phyloP scores from a whole-genome alignment of 2,888 invertebrate genomes.

The Amiota communis region DNA sequence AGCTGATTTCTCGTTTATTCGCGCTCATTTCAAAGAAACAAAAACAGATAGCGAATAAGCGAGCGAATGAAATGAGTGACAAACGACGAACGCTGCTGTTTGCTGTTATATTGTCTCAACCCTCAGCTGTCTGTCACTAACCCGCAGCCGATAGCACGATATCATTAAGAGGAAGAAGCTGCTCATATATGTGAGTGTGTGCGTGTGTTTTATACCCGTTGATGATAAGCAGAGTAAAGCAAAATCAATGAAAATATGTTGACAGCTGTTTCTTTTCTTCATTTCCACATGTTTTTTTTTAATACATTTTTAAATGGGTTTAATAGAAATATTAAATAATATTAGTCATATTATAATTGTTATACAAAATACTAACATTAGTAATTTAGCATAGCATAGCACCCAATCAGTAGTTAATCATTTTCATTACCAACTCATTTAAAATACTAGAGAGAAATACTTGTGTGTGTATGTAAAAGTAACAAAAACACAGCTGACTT shows the following conservation, averaged over 20 bases:
- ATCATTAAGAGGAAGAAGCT: no score
- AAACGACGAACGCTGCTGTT: not conserved
- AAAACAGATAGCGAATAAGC: not conserved
- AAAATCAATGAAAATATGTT: not conserved
- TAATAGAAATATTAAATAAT: no score
- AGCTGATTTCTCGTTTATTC: constrained; percentile 55
- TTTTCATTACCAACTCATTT: no score
- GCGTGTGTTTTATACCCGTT: not conserved
- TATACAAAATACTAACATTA: no score
- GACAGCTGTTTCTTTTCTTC: constrained; percentile 21
- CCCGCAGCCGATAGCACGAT: no score
- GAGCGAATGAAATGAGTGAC: not conserved
- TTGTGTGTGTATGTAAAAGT: no score
- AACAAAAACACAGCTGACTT: not conserved
- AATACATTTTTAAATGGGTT: constrained; percentile 1
- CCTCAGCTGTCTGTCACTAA: not conserved
- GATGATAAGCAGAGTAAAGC: constrained; percentile 24
- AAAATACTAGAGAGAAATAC: no score
- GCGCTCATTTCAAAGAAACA: not conserved
- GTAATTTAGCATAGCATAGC: no score
- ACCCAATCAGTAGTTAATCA: no score
- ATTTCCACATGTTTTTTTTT: not conserved
- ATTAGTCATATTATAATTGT: no score
- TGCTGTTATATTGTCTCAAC: not conserved
- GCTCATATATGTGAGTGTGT: no score